Conservation (phyloP, 2,797 vertebrate genomes). For the Karalla daura region DNA sequence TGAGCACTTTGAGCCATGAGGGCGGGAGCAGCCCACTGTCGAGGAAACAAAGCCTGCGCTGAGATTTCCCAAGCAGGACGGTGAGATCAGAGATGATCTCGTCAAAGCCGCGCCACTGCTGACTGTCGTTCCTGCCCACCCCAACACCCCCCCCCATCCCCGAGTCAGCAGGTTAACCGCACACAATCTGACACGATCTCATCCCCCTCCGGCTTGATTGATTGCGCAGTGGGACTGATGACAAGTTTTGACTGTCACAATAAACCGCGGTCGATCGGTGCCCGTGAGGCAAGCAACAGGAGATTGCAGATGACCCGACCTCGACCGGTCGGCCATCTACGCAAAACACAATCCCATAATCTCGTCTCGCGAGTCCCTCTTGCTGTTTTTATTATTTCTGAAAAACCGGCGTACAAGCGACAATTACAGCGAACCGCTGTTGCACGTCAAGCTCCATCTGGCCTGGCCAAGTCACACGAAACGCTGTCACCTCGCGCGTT, state of each 20-base stretch:
- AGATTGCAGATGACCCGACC: not conserved
- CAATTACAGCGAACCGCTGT: constrained; percentile 45
- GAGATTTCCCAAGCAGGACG: constrained; percentile 10
- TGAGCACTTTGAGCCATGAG: not conserved
- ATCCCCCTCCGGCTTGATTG: constrained; percentile 1
- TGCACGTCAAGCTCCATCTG: constrained; percentile 53
- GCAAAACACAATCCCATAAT: not conserved
- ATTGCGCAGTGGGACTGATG: not conserved
- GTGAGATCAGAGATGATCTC: constrained; percentile 40
- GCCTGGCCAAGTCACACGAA: constrained; percentile 24
- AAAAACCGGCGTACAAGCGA: constrained; percentile 28
- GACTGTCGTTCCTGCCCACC: constrained; percentile 2
- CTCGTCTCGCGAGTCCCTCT: not conserved
- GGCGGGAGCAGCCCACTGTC: constrained; percentile 1
- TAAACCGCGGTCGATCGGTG: not conserved
- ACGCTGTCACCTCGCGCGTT: constrained; percentile 17
- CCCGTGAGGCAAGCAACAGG: not conserved
- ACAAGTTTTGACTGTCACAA: not conserved
- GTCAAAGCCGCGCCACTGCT: constrained; percentile 23
- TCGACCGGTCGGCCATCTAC: not conserved
- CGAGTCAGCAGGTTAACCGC: constrained; percentile 43
- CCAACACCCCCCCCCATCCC: no score
- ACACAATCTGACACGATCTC: constrained; percentile 12
- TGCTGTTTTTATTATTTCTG: constrained; percentile 17
- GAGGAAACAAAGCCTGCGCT: constrained; percentile 38